Percentiles rank a stretch among this genome's conserved stretches.
phyloP scores from a whole-genome alignment of 2,888 invertebrate species.

The Protonemura montana region DNA sequence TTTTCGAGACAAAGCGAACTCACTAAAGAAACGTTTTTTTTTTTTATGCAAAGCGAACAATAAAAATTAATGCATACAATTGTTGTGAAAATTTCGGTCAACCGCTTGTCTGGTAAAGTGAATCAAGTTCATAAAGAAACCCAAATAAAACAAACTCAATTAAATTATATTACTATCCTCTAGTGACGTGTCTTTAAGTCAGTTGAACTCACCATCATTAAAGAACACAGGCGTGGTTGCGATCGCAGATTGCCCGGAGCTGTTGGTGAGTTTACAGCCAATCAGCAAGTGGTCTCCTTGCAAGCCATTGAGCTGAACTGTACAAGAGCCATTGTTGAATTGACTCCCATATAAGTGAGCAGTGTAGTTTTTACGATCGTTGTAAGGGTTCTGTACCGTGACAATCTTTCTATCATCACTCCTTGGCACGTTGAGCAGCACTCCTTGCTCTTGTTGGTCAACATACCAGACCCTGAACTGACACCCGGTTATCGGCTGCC shows the following conservation, averaged over 20 bases:
- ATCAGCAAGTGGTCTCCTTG: not conserved
- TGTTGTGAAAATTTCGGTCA: too few relatives aligned
- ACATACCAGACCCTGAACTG: not conserved
- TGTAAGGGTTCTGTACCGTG: not conserved
- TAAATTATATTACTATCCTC: too few relatives aligned
- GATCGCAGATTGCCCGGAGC: not conserved
- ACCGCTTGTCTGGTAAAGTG: too few relatives aligned
- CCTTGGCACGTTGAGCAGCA: not conserved
- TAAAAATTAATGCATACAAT: too few relatives aligned
- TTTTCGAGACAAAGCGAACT: too few relatives aligned
- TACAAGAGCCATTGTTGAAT: not conserved
- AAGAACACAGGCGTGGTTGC: not conserved
- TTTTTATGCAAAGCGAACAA: too few relatives aligned
- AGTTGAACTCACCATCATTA: not conserved
- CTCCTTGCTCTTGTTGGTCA: not conserved
- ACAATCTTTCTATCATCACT: not conserved
- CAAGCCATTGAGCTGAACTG: not conserved
- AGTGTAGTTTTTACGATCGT: not conserved
- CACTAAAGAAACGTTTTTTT: too few relatives aligned
- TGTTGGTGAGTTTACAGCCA: not conserved
- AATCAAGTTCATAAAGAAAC: too few relatives aligned
- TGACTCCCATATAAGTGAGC: not conserved
- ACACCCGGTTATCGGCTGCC: not conserved
- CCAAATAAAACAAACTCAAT: too few relatives aligned
- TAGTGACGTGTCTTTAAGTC: too few relatives aligned